These are phyloP conservation scores for Pomacea maculata DNA, from an alignment of 1,140 invertebrate genomes.

Conservation along the genomic window DNA sequence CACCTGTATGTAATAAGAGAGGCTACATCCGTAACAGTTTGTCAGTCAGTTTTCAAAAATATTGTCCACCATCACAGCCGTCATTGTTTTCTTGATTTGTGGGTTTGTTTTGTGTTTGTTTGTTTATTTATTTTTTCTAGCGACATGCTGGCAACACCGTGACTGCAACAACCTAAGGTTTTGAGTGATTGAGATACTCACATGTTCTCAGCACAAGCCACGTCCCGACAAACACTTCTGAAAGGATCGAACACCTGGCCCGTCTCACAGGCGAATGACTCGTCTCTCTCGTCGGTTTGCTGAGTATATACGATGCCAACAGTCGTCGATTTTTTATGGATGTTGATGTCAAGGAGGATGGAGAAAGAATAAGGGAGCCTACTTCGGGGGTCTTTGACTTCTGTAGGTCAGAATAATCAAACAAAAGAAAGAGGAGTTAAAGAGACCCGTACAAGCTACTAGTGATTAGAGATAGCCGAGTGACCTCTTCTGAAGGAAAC, in stretches of 20 bases:
- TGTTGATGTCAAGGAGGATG: constrained; percentile 42
- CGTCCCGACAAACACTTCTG: constrained; percentile 31
- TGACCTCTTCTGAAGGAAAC: too few relatives aligned
- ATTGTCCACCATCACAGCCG: too few relatives aligned
- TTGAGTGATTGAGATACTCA: too few relatives aligned
- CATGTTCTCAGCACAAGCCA: constrained; percentile 22
- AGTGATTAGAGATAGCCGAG: neutral
- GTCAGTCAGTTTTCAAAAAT: too few relatives aligned
- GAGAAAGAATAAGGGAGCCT: constrained; percentile 29
- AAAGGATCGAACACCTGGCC: constrained; percentile 44
- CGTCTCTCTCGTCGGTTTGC: neutral
- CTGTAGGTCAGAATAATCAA: neutral
- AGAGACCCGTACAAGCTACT: neutral
- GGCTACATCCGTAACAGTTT: too few relatives aligned
- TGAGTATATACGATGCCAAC: constrained; percentile 14
- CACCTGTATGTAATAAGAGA: too few relatives aligned
- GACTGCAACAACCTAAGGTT: too few relatives aligned
- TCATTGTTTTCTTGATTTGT: too few relatives aligned
- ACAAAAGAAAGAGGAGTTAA: neutral
- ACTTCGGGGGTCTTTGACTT: neutral
- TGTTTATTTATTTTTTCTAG: too few relatives aligned
- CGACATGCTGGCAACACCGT: too few relatives aligned
- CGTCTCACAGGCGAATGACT: constrained; percentile 23
- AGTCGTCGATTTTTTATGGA: constrained; percentile 2
- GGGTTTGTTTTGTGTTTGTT: too few relatives aligned